phyloP scores from a whole-genome alignment of 2,888 invertebrate genomes.

The Gisinianus flammeolus region DNA sequence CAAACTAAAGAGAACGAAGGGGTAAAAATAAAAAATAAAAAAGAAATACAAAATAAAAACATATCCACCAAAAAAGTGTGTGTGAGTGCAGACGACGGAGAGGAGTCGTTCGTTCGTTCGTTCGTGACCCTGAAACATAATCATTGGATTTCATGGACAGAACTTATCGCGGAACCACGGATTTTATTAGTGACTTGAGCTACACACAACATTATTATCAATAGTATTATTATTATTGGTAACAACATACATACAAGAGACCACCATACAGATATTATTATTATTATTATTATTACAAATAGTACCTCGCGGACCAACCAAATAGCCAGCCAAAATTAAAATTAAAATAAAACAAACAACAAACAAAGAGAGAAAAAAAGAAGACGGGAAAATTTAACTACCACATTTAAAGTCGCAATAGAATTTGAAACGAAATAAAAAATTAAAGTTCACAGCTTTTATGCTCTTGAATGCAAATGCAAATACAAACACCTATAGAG shows the following conservation, averaged over 20 bases:
- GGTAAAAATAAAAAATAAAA: no score
- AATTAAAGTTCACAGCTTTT: no score
- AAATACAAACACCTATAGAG: neutral
- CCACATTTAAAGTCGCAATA: neutral
- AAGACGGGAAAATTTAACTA: neutral
- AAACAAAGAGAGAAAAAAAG: neutral
- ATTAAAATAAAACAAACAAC: neutral
- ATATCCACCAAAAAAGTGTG: no score
- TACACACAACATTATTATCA: neutral
- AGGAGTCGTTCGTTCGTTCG: no score
- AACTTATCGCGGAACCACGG: neutral
- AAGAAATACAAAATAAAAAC: neutral
- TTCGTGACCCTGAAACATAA: slow-evolving; percentile 21
- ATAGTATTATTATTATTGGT: neutral
- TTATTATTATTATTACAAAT: neutral
- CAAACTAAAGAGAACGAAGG: no score
- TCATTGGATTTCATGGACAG: neutral
- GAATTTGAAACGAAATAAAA: neutral
- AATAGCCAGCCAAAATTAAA: slow-evolving; percentile 15
- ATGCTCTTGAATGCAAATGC: no score
- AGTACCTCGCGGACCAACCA: slow-evolving; percentile 15
- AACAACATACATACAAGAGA: neutral
- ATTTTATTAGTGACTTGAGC: neutral
- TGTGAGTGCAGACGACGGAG: no score
- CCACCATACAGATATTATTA: slow-evolving; percentile 11